Evolutionary conservation across 2,113 vertebrate genomes (phyloP).

Genomic region (Halichoerus grypus): DNA sequence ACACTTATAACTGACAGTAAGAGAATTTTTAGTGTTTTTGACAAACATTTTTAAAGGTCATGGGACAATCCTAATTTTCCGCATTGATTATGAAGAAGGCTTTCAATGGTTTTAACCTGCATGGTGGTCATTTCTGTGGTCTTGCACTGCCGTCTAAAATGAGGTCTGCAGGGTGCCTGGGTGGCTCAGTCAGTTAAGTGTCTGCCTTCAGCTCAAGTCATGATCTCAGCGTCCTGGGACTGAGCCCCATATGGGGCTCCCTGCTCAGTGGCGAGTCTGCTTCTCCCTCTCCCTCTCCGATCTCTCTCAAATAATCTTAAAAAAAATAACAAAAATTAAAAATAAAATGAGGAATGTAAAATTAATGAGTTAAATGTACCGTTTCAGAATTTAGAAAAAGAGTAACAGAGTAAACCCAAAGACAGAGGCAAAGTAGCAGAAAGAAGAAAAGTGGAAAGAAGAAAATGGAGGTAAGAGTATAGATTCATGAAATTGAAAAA

Average conservation of each 20-base stretch:
- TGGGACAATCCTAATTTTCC: neutral
- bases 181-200: neutral
- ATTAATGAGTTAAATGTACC: neutral
- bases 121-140: neutral
- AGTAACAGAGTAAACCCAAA: neutral
- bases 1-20: neutral
- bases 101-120: neutral
- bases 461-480: neutral
- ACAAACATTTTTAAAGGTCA: neutral
- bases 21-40: neutral
- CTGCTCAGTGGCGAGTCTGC: neutral
- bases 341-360: neutral
- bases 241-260: neutral
- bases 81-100: neutral
- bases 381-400: neutral
- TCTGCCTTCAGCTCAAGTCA: neutral
- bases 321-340: neutral
- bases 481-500: conserved; percentile 8
- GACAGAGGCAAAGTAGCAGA: neutral
- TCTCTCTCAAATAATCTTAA: neutral
- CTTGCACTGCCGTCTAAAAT: neutral
- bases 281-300: neutral
- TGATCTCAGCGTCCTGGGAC: neutral
- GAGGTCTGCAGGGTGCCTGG: neutral
- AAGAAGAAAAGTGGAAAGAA: neutral